phyloP scores from a whole-genome alignment of 2,888 invertebrate genomes.

The Salticus scenicus region DNA sequence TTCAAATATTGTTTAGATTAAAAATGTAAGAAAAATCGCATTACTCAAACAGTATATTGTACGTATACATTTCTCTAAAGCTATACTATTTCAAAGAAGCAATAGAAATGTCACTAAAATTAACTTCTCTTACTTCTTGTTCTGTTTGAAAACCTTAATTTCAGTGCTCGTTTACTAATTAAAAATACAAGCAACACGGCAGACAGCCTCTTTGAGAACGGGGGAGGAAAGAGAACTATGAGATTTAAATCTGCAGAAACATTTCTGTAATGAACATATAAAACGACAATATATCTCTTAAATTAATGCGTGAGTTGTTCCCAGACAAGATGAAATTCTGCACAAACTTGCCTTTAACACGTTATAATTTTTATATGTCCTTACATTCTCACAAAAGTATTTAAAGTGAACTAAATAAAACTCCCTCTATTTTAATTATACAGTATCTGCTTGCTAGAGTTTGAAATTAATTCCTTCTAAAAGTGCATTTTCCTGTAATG shows the following conservation, averaged over 20 bases:
- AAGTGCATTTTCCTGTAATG: background rate
- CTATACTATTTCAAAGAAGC: too few relatives aligned
- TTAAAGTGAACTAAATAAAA: background rate
- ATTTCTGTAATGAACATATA: background rate
- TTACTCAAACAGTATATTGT: too few relatives aligned
- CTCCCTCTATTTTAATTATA: background rate
- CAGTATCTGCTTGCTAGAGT: background rate
- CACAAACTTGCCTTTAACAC: background rate
- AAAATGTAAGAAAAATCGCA: too few relatives aligned
- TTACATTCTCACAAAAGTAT: background rate
- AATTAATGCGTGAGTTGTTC: background rate
- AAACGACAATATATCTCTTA: background rate
- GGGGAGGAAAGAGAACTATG: background rate
- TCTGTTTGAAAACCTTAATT: background rate
- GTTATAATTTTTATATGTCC: background rate
- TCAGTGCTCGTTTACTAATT: background rate
- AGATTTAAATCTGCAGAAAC: background rate
- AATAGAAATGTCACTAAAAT: background rate
- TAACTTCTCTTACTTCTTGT: background rate
- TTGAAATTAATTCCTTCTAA: background rate
- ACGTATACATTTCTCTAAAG: too few relatives aligned
- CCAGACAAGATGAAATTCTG: background rate
- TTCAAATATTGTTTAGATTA: too few relatives aligned
- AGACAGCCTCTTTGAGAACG: background rate
- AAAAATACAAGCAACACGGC: background rate